Evolutionary conservation across 2,113 vertebrate species (phyloP), one percentile per base, ranked within the genome.

Genomic region (Phoxinus phoxinus): DNA sequence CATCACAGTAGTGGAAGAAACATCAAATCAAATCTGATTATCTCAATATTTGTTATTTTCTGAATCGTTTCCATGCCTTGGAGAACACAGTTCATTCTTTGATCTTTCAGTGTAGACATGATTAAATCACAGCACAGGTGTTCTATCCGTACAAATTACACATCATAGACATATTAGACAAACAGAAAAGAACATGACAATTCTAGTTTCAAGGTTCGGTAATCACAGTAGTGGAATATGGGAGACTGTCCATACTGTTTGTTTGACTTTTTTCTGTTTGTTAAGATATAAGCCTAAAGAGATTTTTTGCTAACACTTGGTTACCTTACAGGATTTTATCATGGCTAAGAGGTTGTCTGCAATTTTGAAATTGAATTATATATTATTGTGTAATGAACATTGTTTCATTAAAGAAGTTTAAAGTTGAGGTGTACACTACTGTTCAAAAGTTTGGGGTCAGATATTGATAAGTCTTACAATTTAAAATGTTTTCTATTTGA

Each of bases 41-140:
- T 37, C 32, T 19, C 8, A 37, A 21, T 37, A 9, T 19, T 4
- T 35, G 30, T 56, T 25, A 17, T 23, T 51, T 21, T 69, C 19
- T 37, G 32, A 23, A 23, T 69, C 1, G 3, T 69, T 17, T 35
- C 32, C 2, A 1, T 69, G 32, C 65, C 32, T 23, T 71, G 4
- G 0, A 23, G 32, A 5, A 71, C 8, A 37, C 9, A 41, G 8
- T 58, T 77, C n/a, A 58, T 37, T 27, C 1, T 58, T 77, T 56
- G 74, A 32, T 58, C 5, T 58, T 56, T 17, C 8, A 7, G 17
- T 35, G 11, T 51, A 27, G 51, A 15, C 44, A 41, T 51, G 4
- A 73, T 59, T 63, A 17, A n/a, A 72, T 85, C 46, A 81, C 51
- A 35, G 37, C 46, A 81, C 51, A 35, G 37, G 41, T 58, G 23